Evolutionary conservation across 2,797 vertebrate genomes (phyloP), one percentile per base, ranked within the genome.

Genomic region (Somateria mollissima): DNA sequence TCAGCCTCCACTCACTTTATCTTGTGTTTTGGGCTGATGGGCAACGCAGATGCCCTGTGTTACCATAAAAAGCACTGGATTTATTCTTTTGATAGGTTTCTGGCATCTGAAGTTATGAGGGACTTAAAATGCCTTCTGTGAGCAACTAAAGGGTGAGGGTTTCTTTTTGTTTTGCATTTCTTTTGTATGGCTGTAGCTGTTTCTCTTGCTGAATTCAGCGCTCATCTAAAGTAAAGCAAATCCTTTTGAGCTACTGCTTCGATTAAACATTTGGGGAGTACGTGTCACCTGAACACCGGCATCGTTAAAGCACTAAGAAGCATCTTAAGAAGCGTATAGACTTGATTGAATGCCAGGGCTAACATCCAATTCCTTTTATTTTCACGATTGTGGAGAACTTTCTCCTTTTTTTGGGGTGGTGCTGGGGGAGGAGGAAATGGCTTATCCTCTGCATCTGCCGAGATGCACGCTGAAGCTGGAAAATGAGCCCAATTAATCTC

Each of bases 401-500:
- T 30, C 28, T 49, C 10, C 25, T 27, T 36, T 47, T 41, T 39
- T 30, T 1, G 13, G 6, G 5, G 4, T 12, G 11, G 25, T 8
- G 27, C 8, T 2, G 43, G 14, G 8, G 49, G 32, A 47, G 49
- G 27, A 86, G 53, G 87, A 94, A 94, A 94, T 12, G 14, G 81
- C 83, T 89, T 95, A 51, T 57, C 13, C 34, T 83, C 54, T 15
- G 24, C 53, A 53, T 53, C 37, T 64, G 36, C 45, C 10, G 32
- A 65, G 54, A 43, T 12, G 18, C 51, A 34, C 8, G 11, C 49
- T 15, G 2, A 32, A 95, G 81, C 62, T 91, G 77, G 89, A 83
- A 95, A 96, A 96, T 36, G 79, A 82, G 91, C 91, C 80, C 92
- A 84, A 94, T 96, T 96, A 96, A 96, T 97, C 92, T 96, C 56